Base-by-base conservation (phyloP, 1,140 invertebrate genomes). In the Drosophila repleta region DNA sequence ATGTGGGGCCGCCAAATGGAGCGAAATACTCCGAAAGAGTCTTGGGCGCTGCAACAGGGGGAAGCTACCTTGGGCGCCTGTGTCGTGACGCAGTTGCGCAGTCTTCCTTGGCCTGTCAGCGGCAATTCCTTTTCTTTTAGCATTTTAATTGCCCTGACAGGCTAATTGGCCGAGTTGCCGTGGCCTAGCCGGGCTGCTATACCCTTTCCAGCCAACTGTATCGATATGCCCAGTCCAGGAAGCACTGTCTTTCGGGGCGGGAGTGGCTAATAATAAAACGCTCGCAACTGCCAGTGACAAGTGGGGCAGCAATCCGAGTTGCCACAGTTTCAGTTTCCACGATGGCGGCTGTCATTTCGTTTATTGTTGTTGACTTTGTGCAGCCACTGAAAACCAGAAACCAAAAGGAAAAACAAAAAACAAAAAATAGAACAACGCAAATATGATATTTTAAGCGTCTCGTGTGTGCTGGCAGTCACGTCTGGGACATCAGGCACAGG, bases 401-500 rank as follows among this genome's bases (percentile, higher is more conserved):
- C 20, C 6, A 15, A 5, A 43, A 43, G 21, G 21, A n/a, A 13
- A 29, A 29, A 29, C 26, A 29, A 29, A 29, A 29, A 29, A 5
- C 5, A 4, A 29, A 29, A 29, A 29, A 29, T 29, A 29, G 8
- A 49, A 26, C 26, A 48, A n/a, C 39, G 39, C 39, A 17, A 15
- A 21, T 55, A 37, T 74, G 52, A 57, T 65, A 55, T 70, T 65
- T 60, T 68, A 62, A 77, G 72, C 66, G 66, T 32, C 71, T 66
- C 68, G 51, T 66, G 56, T 62, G 66, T 32, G 55, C 53, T 66
- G 49, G 57, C 55, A 87, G 83, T 87, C 83, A 87, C 83, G 83
- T 87, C 65, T 78, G 53, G 56, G 72, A 79, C 83, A 87, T 87
- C 83, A 87, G 75, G 66, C 67, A 78, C 83, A 87, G 79, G 72